A percentile compares a stretch with the other conserved stretches of the same genome.
Conservation (phyloP, 2,888 invertebrate species). For the Aspidiotus rigidus region DNA sequence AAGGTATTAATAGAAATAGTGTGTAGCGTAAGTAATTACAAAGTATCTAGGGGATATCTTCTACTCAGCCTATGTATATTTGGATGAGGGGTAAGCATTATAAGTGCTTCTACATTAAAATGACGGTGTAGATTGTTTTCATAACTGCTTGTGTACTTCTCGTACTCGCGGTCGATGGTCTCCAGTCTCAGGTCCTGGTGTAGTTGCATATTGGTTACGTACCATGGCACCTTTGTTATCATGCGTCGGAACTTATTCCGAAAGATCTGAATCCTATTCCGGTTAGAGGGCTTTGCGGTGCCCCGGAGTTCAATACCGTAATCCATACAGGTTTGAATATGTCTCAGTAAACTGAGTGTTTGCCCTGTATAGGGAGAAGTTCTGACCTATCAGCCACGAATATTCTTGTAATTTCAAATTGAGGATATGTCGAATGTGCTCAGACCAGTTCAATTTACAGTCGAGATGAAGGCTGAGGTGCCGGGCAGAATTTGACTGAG, state of each 20-base stretch:
- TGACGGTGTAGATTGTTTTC: not conserved
- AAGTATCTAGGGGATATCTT: not conserved
- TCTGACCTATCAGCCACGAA: constrained; percentile 2
- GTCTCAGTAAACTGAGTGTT: not conserved
- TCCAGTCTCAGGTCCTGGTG: not conserved
- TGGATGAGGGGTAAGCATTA: not conserved
- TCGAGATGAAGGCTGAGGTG: constrained; percentile 7
- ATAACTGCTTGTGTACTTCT: not conserved
- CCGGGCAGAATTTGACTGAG: not conserved
- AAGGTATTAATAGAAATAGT: not conserved
- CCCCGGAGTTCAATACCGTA: constrained; percentile 8
- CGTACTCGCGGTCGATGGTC: not conserved
- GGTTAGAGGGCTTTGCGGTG: not conserved
- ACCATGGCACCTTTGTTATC: not conserved
- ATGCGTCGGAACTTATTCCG: constrained; percentile 9
- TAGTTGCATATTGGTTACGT: constrained; percentile 1
- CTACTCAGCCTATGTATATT: not conserved
- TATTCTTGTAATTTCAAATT: not conserved
- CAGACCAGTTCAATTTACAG: not conserved
- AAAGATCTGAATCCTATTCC: not conserved
- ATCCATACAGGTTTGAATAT: constrained; percentile 3
- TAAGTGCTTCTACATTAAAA: not conserved
- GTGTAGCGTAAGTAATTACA: not conserved
- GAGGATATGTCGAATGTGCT: not conserved
- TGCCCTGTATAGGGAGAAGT: not conserved